Evolutionary conservation across 2,113 vertebrate genomes (phyloP).

Genomic region (Tupaia tana): DNA sequence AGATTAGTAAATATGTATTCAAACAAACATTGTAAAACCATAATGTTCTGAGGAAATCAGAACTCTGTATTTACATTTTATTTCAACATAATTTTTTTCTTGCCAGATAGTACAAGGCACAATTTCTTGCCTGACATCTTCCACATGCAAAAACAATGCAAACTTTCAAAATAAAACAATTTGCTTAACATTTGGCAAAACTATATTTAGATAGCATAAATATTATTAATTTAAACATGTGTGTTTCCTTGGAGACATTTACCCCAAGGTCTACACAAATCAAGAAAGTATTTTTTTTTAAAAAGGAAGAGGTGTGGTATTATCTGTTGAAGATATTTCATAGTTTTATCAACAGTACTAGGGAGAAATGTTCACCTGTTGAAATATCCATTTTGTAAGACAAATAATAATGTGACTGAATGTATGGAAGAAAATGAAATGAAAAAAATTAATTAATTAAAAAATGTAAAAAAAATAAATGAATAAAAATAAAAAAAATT

Average conservation of each 20-base stretch:
- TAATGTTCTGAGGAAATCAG: constrained; percentile 26
- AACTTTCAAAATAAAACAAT: constrained; percentile 12
- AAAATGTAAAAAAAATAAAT: too few relatives aligned
- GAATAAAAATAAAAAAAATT: too few relatives aligned
- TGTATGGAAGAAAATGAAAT: too few relatives aligned
- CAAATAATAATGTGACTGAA: too few relatives aligned
- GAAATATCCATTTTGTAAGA: too few relatives aligned
- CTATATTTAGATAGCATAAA: constrained; percentile 27
- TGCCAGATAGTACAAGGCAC: neutral
- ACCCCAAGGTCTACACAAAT: constrained; percentile 22
- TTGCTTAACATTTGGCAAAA: constrained; percentile 16
- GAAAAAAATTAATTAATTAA: too few relatives aligned
- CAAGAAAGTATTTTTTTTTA: constrained; percentile 22
- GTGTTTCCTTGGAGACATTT: constrained; percentile 53
- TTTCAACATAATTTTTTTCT: constrained; percentile 36
- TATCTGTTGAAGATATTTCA: too few relatives aligned
- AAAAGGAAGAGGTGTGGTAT: too few relatives aligned
- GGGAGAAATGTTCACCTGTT: too few relatives aligned
- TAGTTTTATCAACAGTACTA: too few relatives aligned
- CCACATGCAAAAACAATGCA: neutral
- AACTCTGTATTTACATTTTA: constrained; percentile 25
- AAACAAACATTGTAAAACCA: neutral
- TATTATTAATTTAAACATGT: constrained; percentile 36
- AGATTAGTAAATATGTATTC: constrained; percentile 41
- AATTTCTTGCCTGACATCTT: constrained; percentile 28